Evolutionary conservation across 2,113 vertebrate genomes (phyloP), one percentile per base, ranked within the genome.

Genomic region (Muscicapa adusta): DNA sequence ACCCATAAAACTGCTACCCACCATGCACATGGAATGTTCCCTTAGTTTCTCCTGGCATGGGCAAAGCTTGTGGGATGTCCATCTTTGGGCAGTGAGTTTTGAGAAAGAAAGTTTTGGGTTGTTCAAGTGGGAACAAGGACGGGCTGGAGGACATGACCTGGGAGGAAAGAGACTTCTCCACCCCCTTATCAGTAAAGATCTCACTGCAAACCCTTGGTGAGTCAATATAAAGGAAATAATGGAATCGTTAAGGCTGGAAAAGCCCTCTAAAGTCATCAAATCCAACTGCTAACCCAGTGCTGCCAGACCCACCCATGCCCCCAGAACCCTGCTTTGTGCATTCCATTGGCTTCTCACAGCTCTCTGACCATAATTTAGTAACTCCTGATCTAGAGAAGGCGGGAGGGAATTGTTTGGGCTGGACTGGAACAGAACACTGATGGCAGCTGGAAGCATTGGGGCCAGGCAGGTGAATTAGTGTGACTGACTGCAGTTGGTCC

Each of bases 1-100:
- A 26, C 36, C 56, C 2, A 2, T 29, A 50, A 16, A 90, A 19
- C 26, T 29, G 29, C 56, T 47, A 0, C n/a, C 26, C 5, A 6
- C 48, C 28, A 10, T 0, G 2, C 8, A 31, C 1, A 2, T 38
- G 24, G 51, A 68, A 31, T 0, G 1, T n/a, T 61, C 26, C 26
- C 57, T 68, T 34, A 16, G 47, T 18, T 88, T 85, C 48, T 34
- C 22, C 36, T 57, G 33, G 33, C 14, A 12, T 11, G 9, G 24
- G 14, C 43, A n/a, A 89, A 51, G 26, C 40, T 62, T 5, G 2
- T 2, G 4, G 45, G 56, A 42, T 47, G 53, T 51, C 36, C 23
- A 40, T 22, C 12, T 75, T 81, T 45, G 42, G 18, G 42, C 23
- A 12, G 4, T 19, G 75, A 31, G 47, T 74, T 85, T 70, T 42